Conservation (phyloP, 2,888 invertebrate genomes). For the Rhingia campestris region DNA sequence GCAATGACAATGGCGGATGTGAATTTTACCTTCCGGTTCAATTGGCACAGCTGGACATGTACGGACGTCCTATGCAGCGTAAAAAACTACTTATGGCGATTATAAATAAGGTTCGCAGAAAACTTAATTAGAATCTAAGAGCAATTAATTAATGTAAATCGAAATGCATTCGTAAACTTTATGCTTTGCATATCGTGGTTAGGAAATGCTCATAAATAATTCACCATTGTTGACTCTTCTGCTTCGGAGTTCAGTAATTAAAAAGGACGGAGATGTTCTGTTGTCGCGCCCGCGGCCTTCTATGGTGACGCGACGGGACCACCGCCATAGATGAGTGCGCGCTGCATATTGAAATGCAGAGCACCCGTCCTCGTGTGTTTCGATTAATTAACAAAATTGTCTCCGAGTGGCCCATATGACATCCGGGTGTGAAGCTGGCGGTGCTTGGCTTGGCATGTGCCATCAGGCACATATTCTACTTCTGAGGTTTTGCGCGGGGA, state of each 20-base stretch:
- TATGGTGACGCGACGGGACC: slow-evolving; percentile 46
- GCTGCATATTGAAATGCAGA: slow-evolving; percentile 58
- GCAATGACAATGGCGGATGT: slow-evolving; percentile 16
- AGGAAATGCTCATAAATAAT: slow-evolving; percentile 66
- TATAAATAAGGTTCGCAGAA: neutral
- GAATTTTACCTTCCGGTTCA: slow-evolving; percentile 50
- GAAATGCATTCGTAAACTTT: slow-evolving; percentile 57
- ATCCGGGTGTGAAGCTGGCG: slow-evolving; percentile 62
- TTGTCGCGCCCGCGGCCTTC: slow-evolving; percentile 42
- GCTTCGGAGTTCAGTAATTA: slow-evolving; percentile 49
- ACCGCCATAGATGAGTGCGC: slow-evolving; percentile 41
- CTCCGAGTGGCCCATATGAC: slow-evolving; percentile 67
- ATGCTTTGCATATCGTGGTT: slow-evolving; percentile 61
- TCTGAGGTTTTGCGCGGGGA: slow-evolving; percentile 1
- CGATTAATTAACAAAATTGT: slow-evolving; percentile 72
- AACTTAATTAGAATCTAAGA: slow-evolving; percentile 57
- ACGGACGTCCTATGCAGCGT: slow-evolving; percentile 44
- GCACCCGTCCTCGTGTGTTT: slow-evolving; percentile 66
- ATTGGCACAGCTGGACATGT: slow-evolving; percentile 52
- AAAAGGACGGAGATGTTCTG: slow-evolving; percentile 63
- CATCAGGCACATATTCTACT: slow-evolving; percentile 23
- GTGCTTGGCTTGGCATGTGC: slow-evolving; percentile 71
- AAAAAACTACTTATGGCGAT: slow-evolving; percentile 7
- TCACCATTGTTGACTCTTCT: slow-evolving; percentile 53
- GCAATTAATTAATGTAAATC: slow-evolving; percentile 68